Base-by-base conservation (phyloP, 2,888 invertebrate species). In the Eupithecia exiguata region DNA sequence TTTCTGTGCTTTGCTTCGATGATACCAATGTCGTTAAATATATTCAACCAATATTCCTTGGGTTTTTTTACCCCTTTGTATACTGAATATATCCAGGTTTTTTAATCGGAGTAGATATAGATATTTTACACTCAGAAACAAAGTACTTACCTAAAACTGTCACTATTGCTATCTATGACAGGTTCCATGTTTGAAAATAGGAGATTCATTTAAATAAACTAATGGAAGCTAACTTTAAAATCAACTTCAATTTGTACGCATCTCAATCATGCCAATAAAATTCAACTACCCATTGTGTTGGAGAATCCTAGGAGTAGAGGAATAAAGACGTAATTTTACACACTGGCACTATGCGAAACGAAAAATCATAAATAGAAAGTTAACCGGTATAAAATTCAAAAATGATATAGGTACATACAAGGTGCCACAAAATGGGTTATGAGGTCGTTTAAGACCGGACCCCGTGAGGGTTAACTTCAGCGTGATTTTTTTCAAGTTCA, bases 211-310 rank as follows among this genome's bases (percentile, higher is more conserved):
- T 35, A 62, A 62, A 62, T 7, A 62, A 35, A 18, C 18, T 35
- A 62, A 61, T 14, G 14, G 30, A 30, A 18, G 30, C 1, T 68
- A 71, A 58, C 53, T 68, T 62, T 72, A 68, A 46, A 63, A 63
- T 63, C 63, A 21, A 63, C 40, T 36, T 68, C 53, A 69, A 65
- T 72, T 69, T 69, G 65, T 53, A 66, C 53, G 69, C 72, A 65
- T 65, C 63, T 69, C 53, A 72, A 65, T 72, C 63, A 65, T 30
- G 69, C 30, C 53, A 43, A 69, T 69, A 72, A 69, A 72, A 71
- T 25, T 53, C 69, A 65, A 72, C 68, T 38, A 69, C 69, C 66
- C 65, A 72, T 72, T 72, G 69, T 72, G 58, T 40, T 62, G 18
- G 62, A 62, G 35, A 18, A 62, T 35, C 62, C 62, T 62, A 62